A percentile compares a stretch with the other conserved stretches of the same genome.
Evolutionary conservation across 1,140 invertebrate genomes (phyloP).

Genomic region (Sitophilus oryzae): DNA sequence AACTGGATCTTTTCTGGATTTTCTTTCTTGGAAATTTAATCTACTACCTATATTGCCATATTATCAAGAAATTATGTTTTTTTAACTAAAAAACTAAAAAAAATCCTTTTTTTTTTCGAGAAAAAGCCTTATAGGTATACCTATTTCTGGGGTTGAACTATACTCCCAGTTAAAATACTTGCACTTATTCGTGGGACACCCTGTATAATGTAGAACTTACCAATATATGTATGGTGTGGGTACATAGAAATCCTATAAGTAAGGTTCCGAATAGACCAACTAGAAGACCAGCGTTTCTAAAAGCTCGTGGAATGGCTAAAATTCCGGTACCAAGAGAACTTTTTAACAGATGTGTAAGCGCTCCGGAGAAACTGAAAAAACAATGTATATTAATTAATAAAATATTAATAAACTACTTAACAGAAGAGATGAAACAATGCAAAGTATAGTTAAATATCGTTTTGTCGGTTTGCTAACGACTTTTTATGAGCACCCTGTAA

Average conservation of each 20-base stretch:
- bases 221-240: conserved; percentile 73
- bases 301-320: conserved; percentile 79
- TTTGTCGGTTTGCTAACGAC: background rate
- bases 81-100: too few relatives aligned
- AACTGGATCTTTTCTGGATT: too few relatives aligned
- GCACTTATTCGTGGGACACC: too few relatives aligned
- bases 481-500: too few relatives aligned
- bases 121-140: too few relatives aligned
- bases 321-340: conserved; percentile 83
- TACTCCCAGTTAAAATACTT: too few relatives aligned
- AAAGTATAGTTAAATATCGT: background rate
- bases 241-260: conserved; percentile 66
- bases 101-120: too few relatives aligned
- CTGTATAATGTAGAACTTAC: too few relatives aligned
- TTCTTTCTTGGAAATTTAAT: too few relatives aligned
- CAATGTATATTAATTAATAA: conserved; percentile 1
- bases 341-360: conserved; percentile 74
- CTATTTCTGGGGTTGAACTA: too few relatives aligned
- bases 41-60: too few relatives aligned
- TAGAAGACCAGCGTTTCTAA: conserved; percentile 71
- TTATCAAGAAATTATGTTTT: too few relatives aligned
- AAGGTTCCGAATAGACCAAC: conserved; percentile 64
- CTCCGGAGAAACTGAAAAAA: conserved; percentile 57
- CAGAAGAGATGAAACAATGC: background rate
- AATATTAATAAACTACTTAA: background rate